These are phyloP conservation scores for Megaceryle maxima DNA, from an alignment of 2,113 vertebrate species.

Conservation along the genomic window DNA sequence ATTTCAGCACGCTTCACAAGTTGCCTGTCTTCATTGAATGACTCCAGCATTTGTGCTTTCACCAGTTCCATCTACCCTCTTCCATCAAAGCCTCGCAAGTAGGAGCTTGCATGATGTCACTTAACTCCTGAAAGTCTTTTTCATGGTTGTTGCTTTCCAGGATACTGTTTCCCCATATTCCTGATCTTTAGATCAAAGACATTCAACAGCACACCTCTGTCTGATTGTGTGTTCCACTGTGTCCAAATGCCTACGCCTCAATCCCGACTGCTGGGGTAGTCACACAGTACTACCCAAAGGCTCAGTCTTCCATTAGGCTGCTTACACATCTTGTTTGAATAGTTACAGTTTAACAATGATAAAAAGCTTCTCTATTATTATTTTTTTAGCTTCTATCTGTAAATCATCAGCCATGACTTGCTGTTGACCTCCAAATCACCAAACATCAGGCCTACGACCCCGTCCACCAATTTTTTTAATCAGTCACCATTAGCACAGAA, in stretches of 20 bases:
- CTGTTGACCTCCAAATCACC: not conserved
- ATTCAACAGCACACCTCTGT: not conserved
- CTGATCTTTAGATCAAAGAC: not conserved
- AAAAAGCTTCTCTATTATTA: not conserved
- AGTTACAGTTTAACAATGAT: not conserved
- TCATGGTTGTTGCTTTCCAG: not conserved
- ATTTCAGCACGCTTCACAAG: not conserved
- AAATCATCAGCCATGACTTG: not conserved
- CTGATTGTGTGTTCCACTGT: not conserved
- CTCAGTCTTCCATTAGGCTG: not conserved
- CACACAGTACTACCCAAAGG: not conserved
- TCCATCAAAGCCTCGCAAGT: not conserved
- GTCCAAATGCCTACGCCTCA: not conserved
- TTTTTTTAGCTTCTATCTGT: not conserved
- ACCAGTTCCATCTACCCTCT: not conserved
- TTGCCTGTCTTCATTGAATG: not conserved
- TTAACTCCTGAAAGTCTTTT: constrained; percentile 1
- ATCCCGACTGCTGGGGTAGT: not conserved
- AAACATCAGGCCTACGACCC: not conserved
- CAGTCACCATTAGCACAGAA: not conserved
- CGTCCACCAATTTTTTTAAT: not conserved
- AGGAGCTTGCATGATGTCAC: not conserved
- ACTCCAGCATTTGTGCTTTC: not conserved
- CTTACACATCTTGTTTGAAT: not conserved
- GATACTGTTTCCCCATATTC: not conserved